Percentiles rank a stretch among this genome's conserved stretches.
Conservation (phyloP, 2,797 vertebrate genomes). For the Argentina silus region DNA sequence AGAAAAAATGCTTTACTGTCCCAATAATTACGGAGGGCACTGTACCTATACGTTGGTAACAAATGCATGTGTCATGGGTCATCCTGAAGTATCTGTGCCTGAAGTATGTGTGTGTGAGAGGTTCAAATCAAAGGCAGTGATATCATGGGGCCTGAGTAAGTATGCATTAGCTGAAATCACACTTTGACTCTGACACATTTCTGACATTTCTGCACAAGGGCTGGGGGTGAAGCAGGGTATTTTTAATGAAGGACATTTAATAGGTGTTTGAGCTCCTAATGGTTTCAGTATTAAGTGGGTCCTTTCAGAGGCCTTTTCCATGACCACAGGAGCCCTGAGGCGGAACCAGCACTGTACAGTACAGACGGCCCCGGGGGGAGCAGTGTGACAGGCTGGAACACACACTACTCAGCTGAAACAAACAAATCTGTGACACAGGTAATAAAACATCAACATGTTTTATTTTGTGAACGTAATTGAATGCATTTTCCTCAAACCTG, state of each 20-base stretch:
- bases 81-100: neutral
- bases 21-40: no score
- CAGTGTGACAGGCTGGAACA: constrained; percentile 15
- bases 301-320: constrained; percentile 53
- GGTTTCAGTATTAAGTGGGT: constrained; percentile 59
- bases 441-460: neutral
- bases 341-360: constrained; percentile 43
- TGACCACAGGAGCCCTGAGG: constrained; percentile 35
- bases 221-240: constrained; percentile 30
- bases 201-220: constrained; percentile 56
- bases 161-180: constrained; percentile 53
- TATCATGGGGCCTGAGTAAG: neutral
- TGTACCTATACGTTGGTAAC: neutral
- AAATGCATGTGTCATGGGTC: neutral
- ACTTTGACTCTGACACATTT: constrained; percentile 59
- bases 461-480: no score
- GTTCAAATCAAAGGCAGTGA: neutral
- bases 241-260: constrained; percentile 48
- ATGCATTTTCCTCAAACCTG: no score
- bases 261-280: constrained; percentile 59
- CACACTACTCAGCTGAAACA: constrained; percentile 1
- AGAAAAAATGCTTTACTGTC: no score
- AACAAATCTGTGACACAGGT: neutral
- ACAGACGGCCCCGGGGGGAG: constrained; percentile 11
- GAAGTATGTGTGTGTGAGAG: neutral